A percentile compares a stretch with the other conserved stretches of the same genome.
phyloP scores from a whole-genome alignment of 1,140 invertebrate species.

The Arion vulgaris region DNA sequence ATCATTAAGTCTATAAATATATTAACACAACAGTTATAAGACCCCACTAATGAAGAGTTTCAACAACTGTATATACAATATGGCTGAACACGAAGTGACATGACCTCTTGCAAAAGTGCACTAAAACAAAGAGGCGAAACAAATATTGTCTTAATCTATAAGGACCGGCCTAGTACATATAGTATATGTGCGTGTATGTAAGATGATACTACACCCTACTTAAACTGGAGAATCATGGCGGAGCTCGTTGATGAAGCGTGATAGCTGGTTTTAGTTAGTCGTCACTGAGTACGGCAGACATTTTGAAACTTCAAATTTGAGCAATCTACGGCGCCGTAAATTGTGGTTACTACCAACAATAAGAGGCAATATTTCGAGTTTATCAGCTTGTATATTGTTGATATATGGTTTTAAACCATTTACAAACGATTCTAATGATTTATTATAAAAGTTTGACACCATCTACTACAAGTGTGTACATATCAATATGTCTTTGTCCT shows the following conservation, averaged over 20 bases:
- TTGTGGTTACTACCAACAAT: neutral
- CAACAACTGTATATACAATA: no score
- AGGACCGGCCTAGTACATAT: neutral
- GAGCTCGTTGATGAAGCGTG: neutral
- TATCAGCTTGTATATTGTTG: no score
- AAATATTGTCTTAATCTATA: neutral
- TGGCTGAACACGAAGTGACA: neutral
- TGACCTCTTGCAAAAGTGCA: neutral
- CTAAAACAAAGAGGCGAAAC: neutral
- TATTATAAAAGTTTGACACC: no score
- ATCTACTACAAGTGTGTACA: no score
- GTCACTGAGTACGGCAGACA: neutral
- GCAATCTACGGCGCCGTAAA: constrained; percentile 8
- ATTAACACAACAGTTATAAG: no score
- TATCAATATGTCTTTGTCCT: neutral
- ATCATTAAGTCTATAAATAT: no score
- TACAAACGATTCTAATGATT: no score
- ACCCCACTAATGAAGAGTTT: no score
- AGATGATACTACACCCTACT: neutral
- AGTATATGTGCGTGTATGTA: neutral
- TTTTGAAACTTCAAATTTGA: neutral
- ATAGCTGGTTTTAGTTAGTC: neutral
- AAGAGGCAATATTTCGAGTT: neutral
- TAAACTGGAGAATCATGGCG: neutral
- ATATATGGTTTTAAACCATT: no score